Conservation (phyloP, 2,888 invertebrate species). For the Empis livida region DNA sequence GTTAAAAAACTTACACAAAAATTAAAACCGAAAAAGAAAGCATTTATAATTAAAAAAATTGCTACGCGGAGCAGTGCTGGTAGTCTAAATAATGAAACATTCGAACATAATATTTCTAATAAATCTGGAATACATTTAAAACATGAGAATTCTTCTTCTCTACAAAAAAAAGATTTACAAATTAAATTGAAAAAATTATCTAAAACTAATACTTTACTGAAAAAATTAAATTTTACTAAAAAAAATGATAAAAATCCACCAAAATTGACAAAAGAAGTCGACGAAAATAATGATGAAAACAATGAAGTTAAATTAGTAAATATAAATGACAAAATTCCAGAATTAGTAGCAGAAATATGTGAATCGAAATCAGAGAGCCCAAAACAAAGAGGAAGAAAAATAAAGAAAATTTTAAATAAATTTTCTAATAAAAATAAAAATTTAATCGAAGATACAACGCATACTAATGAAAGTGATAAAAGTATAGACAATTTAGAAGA, state of each 20-base stretch:
- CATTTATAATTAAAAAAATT: neutral
- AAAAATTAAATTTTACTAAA: neutral
- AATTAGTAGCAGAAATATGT: neutral
- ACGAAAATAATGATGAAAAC: neutral
- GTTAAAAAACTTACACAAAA: constrained; percentile 13
- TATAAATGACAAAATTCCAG: neutral
- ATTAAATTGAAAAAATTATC: neutral
- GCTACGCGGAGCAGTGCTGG: neutral
- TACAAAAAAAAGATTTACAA: constrained; percentile 5
- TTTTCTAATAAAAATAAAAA: too few relatives aligned
- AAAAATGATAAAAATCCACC: neutral
- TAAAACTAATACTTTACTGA: neutral
- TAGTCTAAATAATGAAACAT: neutral
- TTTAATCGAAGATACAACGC: too few relatives aligned
- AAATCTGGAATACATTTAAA: too few relatives aligned
- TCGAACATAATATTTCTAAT: too few relatives aligned
- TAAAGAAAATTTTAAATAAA: neutral
- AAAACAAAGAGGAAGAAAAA: constrained; percentile 6
- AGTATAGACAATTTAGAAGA: too few relatives aligned
- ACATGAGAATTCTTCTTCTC: too few relatives aligned
- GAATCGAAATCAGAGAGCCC: neutral
- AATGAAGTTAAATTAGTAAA: neutral
- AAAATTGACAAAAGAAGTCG: neutral
- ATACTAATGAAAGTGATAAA: too few relatives aligned
- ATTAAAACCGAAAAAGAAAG: constrained; percentile 6